Percentiles rank a stretch among this genome's conserved stretches.
These are phyloP conservation scores for Cheiracanthium punctorium DNA, from an alignment of 2,888 invertebrate genomes.

Conservation along the genomic window DNA sequence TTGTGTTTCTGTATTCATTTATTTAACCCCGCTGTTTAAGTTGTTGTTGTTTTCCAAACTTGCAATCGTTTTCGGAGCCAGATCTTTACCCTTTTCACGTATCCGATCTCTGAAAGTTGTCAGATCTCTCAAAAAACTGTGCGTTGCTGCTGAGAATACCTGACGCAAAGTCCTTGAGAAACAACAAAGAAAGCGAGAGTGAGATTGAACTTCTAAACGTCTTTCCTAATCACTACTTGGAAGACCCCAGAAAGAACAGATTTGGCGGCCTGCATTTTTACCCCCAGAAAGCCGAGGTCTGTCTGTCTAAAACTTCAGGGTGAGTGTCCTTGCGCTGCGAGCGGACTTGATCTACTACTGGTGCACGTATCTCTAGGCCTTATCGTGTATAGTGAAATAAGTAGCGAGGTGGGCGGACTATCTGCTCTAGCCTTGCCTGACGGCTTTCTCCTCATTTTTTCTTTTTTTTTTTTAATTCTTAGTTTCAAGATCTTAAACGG, in stretches of 20 bases:
- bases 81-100: too few species aligned
- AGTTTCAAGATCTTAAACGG: slow-evolving; percentile 20
- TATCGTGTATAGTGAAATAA: slow-evolving; percentile 18
- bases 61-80: too few species aligned
- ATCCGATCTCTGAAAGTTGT: too few species aligned
- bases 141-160: not conserved
- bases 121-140: too few species aligned
- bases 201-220: not conserved
- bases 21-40: too few species aligned
- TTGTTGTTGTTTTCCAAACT: too few species aligned
- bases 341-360: slow-evolving; percentile 41
- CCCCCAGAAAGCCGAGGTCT: slow-evolving; percentile 12
- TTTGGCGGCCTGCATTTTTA: slow-evolving; percentile 7
- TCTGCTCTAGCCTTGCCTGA: slow-evolving; percentile 16
- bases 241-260: slow-evolving; percentile 6
- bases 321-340: slow-evolving; percentile 43
- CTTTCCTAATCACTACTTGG: not conserved
- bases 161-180: slow-evolving; percentile 1
- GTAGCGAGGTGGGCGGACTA: slow-evolving; percentile 34
- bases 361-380: not conserved
- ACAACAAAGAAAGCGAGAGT: slow-evolving; percentile 3
- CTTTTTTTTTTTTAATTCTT: too few species aligned
- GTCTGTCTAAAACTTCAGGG: slow-evolving; percentile 40
- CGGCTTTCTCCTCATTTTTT: slow-evolving; percentile 23
- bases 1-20: too few species aligned